phyloP scores from a whole-genome alignment of 2,113 vertebrate genomes.

The Stercorarius parasiticus region DNA sequence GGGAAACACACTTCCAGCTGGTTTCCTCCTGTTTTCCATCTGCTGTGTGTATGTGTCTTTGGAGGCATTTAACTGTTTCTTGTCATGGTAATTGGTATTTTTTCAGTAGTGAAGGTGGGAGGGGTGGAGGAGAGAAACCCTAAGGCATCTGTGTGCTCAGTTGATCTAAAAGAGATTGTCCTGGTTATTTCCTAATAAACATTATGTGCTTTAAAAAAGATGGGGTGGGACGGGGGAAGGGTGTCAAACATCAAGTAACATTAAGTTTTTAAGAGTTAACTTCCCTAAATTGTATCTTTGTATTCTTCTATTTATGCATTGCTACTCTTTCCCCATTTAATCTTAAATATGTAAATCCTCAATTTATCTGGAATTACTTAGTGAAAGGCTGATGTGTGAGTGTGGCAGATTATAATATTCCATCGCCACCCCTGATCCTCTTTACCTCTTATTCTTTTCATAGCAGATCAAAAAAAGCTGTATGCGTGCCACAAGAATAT shows the following conservation, averaged over 20 bases:
- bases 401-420: constrained; percentile 84
- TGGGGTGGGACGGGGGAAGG: neutral
- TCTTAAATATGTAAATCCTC: constrained; percentile 89
- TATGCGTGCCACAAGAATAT: constrained; percentile 78
- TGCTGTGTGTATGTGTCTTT: constrained; percentile 74
- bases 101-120: constrained; percentile 67
- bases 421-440: constrained; percentile 83
- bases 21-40: constrained; percentile 80
- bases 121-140: constrained; percentile 59
- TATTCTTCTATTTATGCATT: constrained; percentile 72
- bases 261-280: constrained; percentile 76
- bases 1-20: constrained; percentile 82
- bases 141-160: constrained; percentile 43
- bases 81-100: constrained; percentile 74
- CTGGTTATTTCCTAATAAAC: constrained; percentile 60
- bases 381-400: constrained; percentile 83
- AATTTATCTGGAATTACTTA: constrained; percentile 86
- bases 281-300: constrained; percentile 65
- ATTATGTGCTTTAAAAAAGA: constrained; percentile 46
- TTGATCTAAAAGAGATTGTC: constrained; percentile 64
- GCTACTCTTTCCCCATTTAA: constrained; percentile 75
- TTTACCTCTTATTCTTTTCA: constrained; percentile 85
- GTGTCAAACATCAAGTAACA: constrained; percentile 10
- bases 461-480: constrained; percentile 80
- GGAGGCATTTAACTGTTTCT: constrained; percentile 77